Evolutionary conservation across 2,888 invertebrate species (phyloP).

Genomic region (Hanleya hanleyi): DNA sequence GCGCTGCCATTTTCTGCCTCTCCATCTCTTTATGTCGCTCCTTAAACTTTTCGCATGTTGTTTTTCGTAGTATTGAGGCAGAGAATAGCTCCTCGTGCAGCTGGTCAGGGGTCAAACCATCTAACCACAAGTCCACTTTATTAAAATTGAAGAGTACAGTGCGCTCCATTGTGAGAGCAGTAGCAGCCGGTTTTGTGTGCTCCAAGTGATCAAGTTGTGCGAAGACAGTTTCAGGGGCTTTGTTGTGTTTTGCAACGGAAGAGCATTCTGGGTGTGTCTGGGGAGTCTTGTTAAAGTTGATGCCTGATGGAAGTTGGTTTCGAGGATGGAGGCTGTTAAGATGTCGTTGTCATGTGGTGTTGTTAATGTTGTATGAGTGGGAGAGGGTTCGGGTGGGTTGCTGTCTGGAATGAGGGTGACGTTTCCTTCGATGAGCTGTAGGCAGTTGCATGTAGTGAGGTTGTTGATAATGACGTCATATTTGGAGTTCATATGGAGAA

Average conservation of each 20-base stretch:
- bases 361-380: not conserved
- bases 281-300: not conserved
- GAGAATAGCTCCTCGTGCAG: not conserved
- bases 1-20: not conserved
- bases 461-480: not conserved
- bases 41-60: not conserved
- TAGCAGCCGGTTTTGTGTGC: not conserved
- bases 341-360: not conserved
- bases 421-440: not conserved
- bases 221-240: not conserved
- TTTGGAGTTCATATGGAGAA: not conserved
- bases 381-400: not conserved
- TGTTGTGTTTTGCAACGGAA: not conserved
- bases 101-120: not conserved
- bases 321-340: not conserved
- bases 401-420: not conserved
- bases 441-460: not conserved
- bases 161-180: not conserved
- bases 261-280: not conserved
- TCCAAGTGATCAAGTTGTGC: not conserved
- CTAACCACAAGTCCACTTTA: not conserved
- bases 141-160: not conserved
- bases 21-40: not conserved
- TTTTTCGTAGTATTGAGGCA: not conserved
- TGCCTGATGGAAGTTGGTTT: not conserved